A percentile compares a stretch with the other conserved stretches of the same genome.
phyloP scores from a whole-genome alignment of 2,888 invertebrate genomes.

The Sepiola atlantica region DNA sequence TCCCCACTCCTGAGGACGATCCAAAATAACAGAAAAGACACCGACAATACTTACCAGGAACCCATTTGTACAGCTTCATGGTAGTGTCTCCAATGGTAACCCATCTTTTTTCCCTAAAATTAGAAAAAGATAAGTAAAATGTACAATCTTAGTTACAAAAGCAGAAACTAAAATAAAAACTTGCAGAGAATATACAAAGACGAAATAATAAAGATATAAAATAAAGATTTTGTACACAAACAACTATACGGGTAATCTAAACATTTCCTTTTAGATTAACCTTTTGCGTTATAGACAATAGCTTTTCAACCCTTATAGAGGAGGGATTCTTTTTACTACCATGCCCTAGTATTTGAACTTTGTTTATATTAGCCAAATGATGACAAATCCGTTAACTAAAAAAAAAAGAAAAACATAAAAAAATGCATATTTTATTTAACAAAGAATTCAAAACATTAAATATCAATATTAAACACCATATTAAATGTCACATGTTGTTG shows the following conservation, averaged over 20 bases:
- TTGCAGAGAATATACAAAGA: background rate
- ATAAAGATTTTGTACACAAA: background rate
- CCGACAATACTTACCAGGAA: conserved; percentile 80
- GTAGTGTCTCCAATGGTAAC: conserved; percentile 98
- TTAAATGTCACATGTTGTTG: too few species aligned
- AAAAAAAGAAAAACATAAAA: too few species aligned
- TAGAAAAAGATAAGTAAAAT: background rate
- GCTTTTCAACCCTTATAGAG: too few species aligned
- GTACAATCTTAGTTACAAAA: background rate
- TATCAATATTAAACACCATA: too few species aligned
- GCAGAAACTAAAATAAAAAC: background rate
- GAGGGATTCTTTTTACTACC: too few species aligned
- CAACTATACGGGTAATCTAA: background rate
- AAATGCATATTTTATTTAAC: too few species aligned
- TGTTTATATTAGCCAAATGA: too few species aligned
- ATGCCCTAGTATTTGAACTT: too few species aligned
- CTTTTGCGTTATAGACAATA: background rate
- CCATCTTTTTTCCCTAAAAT: conserved; percentile 97
- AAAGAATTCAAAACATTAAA: too few species aligned
- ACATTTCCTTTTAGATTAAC: background rate
- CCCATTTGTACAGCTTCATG: conserved; percentile 99
- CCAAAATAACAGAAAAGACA: too few species aligned
- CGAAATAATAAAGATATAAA: background rate
- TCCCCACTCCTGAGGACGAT: too few species aligned
- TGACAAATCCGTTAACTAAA: too few species aligned